These are phyloP conservation scores for Antheraea yamamai DNA, from an alignment of 2,888 invertebrate species.

Conservation along the genomic window DNA sequence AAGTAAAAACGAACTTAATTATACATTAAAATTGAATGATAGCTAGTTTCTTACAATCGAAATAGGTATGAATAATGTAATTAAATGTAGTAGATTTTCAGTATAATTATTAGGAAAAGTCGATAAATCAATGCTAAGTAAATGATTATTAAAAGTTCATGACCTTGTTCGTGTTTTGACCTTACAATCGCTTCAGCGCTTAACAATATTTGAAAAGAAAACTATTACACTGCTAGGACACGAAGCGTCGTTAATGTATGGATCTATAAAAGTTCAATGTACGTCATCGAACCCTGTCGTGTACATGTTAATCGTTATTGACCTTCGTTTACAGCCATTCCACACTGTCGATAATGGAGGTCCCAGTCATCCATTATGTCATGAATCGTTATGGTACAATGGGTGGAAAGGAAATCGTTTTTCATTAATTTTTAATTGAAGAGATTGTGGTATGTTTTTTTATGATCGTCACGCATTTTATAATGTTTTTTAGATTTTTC, in stretches of 20 bases:
- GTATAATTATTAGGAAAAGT: not conserved
- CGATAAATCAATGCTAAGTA: not conserved
- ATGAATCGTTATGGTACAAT: constrained; percentile 49
- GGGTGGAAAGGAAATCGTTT: constrained; percentile 34
- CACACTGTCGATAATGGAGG: constrained; percentile 41
- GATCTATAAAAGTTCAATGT: constrained; percentile 30
- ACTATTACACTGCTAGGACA: constrained; percentile 22
- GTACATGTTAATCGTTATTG: constrained; percentile 39
- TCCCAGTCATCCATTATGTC: constrained; percentile 51
- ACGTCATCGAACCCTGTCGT: constrained; percentile 34
- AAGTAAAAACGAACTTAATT: not conserved
- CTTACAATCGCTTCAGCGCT: not conserved
- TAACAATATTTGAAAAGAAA: constrained; percentile 20
- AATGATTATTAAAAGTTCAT: constrained; percentile 6
- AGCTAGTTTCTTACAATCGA: not conserved
- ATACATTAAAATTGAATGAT: not conserved
- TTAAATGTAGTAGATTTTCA: not conserved
- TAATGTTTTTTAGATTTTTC: not conserved
- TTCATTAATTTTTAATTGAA: constrained; percentile 1
- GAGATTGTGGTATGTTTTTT: constrained; percentile 3
- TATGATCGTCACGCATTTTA: not conserved
- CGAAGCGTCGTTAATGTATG: constrained; percentile 12
- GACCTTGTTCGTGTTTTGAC: not conserved
- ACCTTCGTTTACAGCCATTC: constrained; percentile 47
- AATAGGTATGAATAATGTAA: not conserved